Percentiles rank a stretch among this genome's conserved stretches.
These are phyloP conservation scores for Mimachlamys varia DNA, from an alignment of 2,888 invertebrate genomes.

Conservation along the genomic window DNA sequence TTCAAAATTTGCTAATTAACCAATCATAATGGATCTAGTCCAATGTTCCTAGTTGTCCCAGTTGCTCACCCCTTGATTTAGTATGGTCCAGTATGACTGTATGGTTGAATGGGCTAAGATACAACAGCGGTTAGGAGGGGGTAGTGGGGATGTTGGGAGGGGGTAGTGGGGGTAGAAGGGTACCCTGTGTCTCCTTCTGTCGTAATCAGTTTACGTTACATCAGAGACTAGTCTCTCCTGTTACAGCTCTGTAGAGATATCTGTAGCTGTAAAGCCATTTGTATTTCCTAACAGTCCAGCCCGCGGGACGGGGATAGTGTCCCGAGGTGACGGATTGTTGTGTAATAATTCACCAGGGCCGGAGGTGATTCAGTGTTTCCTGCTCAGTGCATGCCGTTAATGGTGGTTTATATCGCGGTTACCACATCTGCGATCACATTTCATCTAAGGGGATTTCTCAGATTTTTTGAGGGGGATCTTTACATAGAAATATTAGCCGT, in stretches of 20 bases:
- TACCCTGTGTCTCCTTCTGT: not conserved
- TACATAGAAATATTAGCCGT: not conserved
- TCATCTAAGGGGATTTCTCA: not conserved
- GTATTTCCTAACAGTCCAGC: not conserved
- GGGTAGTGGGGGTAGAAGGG: no score
- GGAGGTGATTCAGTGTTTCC: not conserved
- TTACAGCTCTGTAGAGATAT: not conserved
- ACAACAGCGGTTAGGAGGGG: no score
- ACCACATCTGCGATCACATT: not conserved
- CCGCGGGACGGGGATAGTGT: not conserved
- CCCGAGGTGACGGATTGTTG: not conserved
- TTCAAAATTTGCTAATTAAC: no score
- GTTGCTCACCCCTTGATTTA: no score
- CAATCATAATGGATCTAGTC: no score
- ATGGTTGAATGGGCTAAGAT: no score
- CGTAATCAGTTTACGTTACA: not conserved
- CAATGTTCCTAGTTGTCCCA: no score
- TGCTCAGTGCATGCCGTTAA: not conserved
- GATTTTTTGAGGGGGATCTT: not conserved
- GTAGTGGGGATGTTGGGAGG: no score
- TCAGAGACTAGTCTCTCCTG: not conserved
- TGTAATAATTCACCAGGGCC: not conserved
- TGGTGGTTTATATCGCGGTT: not conserved
- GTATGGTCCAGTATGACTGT: no score
- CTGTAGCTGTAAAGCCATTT: not conserved